These are phyloP conservation scores for Chloroceryle inda DNA, from an alignment of 2,797 vertebrate species.

Conservation along the genomic window DNA sequence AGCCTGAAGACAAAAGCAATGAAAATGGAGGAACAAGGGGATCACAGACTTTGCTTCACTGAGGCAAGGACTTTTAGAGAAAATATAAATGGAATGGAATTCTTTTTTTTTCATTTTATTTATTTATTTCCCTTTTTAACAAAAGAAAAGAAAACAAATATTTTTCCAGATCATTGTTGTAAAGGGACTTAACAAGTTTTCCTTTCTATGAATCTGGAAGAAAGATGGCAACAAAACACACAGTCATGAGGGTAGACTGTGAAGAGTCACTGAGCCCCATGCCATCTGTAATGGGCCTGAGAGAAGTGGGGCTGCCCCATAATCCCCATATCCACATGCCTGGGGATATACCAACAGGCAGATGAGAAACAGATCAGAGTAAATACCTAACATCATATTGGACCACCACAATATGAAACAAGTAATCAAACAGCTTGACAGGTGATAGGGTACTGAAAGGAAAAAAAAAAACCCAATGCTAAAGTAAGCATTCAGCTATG, in stretches of 20 bases:
- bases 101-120: conserved; percentile 74
- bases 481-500: neutral
- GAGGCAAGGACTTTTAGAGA: conserved; percentile 63
- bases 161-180: conserved; percentile 11
- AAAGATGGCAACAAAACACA: conserved; percentile 36
- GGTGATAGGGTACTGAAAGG: neutral
- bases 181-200: conserved; percentile 65
- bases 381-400: neutral
- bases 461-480: neutral
- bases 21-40: conserved; percentile 63
- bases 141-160: neutral
- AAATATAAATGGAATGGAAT: conserved; percentile 64
- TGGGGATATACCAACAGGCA: neutral
- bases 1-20: conserved; percentile 82
- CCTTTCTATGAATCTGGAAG: conserved; percentile 59
- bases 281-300: neutral
- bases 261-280: neutral
- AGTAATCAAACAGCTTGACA: neutral
- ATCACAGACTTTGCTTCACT: conserved; percentile 50
- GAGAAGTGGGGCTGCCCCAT: neutral
- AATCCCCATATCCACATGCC: neutral
- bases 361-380: neutral
- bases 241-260: neutral
- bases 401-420: neutral
- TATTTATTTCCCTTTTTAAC: conserved; percentile 73